phyloP scores from a whole-genome alignment of 2,888 invertebrate species.

The Andrena dorsata region DNA sequence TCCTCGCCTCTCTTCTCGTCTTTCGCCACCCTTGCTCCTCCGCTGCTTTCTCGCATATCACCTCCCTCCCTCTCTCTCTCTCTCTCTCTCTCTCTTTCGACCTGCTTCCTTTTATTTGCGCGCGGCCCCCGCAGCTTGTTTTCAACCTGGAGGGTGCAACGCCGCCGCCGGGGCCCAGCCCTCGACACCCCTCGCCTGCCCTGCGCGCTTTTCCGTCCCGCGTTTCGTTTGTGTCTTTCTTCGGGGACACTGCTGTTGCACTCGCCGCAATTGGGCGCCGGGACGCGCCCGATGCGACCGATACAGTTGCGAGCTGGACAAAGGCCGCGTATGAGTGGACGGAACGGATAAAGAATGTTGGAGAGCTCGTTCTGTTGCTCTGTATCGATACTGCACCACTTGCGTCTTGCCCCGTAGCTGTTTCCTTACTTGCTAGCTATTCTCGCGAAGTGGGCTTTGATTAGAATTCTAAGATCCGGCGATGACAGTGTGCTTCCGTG shows the following conservation, averaged over 20 bases:
- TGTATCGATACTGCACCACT: too few relatives aligned
- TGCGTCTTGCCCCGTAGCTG: too few relatives aligned
- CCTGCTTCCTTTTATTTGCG: slow-evolving; percentile 24
- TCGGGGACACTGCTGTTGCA: not conserved
- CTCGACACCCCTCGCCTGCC: slow-evolving; percentile 21
- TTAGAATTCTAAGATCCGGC: too few relatives aligned
- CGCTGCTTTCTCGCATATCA: not conserved
- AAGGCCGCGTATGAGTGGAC: too few relatives aligned
- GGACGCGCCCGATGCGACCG: too few relatives aligned
- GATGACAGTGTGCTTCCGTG: too few relatives aligned
- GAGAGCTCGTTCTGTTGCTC: too few relatives aligned
- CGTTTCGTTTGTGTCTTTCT: slow-evolving; percentile 6
- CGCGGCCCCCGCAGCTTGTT: slow-evolving; percentile 27
- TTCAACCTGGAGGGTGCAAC: slow-evolving; percentile 19
- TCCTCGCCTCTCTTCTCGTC: slow-evolving; percentile 7
- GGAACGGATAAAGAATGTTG: too few relatives aligned
- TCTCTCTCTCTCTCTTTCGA: not conserved
- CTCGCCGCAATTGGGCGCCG: not conserved
- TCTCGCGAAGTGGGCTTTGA: too few relatives aligned
- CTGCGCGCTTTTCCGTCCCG: not conserved
- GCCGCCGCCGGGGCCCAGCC: not conserved
- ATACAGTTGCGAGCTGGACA: too few relatives aligned
- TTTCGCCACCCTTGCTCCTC: slow-evolving; percentile 6
- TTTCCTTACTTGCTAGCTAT: too few relatives aligned
- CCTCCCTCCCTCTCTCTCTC: too few relatives aligned